phyloP scores from a whole-genome alignment of 2,888 invertebrate species.

The Calliphora vomitoria region DNA sequence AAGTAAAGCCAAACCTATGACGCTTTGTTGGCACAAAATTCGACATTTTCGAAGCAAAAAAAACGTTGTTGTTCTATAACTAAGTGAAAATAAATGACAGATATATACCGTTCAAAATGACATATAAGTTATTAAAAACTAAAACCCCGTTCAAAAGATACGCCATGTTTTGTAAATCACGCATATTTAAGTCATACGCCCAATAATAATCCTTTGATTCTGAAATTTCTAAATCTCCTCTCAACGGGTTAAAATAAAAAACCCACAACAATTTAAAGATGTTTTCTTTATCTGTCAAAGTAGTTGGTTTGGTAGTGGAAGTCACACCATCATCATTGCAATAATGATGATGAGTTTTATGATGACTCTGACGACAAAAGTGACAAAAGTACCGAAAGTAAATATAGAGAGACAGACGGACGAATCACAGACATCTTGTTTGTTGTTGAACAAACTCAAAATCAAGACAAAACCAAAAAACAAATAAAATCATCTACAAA shows the following conservation, averaged over 20 bases:
- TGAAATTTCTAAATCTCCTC: no score
- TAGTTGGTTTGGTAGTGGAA: slow-evolving; percentile 40
- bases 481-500: slow-evolving; percentile 29
- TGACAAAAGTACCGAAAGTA: slow-evolving; percentile 72
- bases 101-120: no score
- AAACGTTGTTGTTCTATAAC: no score
- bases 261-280: not conserved
- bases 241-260: slow-evolving; percentile 15
- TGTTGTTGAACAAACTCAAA: slow-evolving; percentile 45
- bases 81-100: no score
- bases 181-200: no score
- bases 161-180: no score
- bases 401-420: slow-evolving; percentile 43
- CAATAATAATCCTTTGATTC: not conserved
- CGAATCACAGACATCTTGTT: slow-evolving; percentile 57
- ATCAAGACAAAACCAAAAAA: slow-evolving; percentile 39
- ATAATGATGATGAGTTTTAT: slow-evolving; percentile 60
- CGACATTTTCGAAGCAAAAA: no score
- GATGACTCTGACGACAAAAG: slow-evolving; percentile 65
- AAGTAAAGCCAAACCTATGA: no score
- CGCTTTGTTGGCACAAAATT: no score
- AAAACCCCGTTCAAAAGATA: no score
- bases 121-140: no score
- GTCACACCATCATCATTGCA: slow-evolving; percentile 56
- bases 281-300: slow-evolving; percentile 25